Conservation (phyloP, 2,888 invertebrate genomes). For the Drosophila anomalata region DNA sequence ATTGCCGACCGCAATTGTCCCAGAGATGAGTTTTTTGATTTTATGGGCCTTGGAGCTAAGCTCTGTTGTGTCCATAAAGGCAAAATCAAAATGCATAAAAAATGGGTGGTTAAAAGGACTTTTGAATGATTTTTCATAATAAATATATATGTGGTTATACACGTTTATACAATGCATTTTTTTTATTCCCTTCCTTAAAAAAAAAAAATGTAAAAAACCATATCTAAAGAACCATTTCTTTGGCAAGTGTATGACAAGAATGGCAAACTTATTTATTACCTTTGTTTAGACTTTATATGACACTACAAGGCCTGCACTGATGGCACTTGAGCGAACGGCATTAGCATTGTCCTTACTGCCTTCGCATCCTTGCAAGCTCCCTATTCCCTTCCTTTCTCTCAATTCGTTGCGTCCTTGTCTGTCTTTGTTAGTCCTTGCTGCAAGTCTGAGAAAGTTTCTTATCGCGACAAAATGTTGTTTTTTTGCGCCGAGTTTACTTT, state of each 20-base stretch:
- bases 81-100: background rate
- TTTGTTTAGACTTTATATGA: conserved; percentile 76
- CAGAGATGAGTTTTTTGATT: conserved; percentile 30
- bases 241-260: conserved; percentile 9
- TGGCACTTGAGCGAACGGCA: conserved; percentile 70
- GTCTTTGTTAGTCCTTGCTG: conserved; percentile 14
- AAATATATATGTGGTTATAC: background rate
- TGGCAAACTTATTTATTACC: conserved; percentile 75
- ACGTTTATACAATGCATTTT: background rate
- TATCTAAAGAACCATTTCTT: background rate
- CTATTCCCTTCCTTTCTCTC: background rate
- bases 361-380: background rate
- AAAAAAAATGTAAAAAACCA: background rate
- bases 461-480: conserved; percentile 55
- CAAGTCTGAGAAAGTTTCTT: conserved; percentile 59
- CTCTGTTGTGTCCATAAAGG: conserved; percentile 30
- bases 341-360: conserved; percentile 59
- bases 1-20: conserved; percentile 22
- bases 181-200: background rate
- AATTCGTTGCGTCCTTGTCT: background rate
- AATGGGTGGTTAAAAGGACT: too few species aligned
- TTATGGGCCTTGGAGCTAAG: conserved; percentile 53
- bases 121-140: background rate
- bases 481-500: conserved; percentile 45
- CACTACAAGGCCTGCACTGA: conserved; percentile 59